Conservation (phyloP, 2,888 invertebrate genomes). For the Drosophila heteroneura region DNA sequence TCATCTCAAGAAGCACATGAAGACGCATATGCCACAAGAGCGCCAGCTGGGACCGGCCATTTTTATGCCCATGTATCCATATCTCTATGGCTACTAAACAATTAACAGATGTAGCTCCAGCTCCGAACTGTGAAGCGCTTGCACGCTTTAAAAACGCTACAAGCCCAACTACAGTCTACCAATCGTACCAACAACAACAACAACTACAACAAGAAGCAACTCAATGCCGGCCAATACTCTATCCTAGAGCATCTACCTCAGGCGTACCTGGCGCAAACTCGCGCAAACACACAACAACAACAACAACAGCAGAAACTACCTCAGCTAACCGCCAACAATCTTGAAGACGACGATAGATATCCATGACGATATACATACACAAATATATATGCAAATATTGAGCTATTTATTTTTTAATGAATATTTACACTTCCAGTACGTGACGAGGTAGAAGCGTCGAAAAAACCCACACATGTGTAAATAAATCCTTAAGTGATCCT, state of each 20-base stretch:
- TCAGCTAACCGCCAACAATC: conserved; percentile 37
- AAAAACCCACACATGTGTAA: conserved; percentile 73
- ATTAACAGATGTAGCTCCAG: conserved; percentile 31
- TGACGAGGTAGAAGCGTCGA: conserved; percentile 61
- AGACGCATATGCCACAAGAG: conserved; percentile 91
- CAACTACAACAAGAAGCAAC: conserved; percentile 21
- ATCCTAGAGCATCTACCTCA: conserved; percentile 68
- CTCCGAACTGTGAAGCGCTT: conserved; percentile 69
- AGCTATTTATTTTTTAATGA: conserved; percentile 77
- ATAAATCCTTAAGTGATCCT: conserved; percentile 81
- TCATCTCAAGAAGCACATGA: conserved; percentile 96
- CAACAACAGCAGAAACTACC: conserved; percentile 34
- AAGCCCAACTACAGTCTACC: conserved; percentile 24
- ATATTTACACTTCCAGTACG: conserved; percentile 77
- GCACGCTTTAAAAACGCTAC: conserved; percentile 73
- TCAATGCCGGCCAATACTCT: conserved; percentile 56
- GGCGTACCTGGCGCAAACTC: conserved; percentile 74
- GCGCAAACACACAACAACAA: conserved; percentile 52
- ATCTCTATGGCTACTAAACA: conserved; percentile 87
- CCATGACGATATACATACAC: conserved; percentile 16
- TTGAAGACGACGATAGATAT: conserved; percentile 17
- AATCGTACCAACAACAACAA: conserved; percentile 14
- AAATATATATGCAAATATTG: conserved; percentile 72
- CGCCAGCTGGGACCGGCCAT: conserved; percentile 88
- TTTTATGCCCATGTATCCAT: conserved; percentile 88